phyloP scores from a whole-genome alignment of 1,140 invertebrate genomes.

The Atopsyche davidsoni region DNA sequence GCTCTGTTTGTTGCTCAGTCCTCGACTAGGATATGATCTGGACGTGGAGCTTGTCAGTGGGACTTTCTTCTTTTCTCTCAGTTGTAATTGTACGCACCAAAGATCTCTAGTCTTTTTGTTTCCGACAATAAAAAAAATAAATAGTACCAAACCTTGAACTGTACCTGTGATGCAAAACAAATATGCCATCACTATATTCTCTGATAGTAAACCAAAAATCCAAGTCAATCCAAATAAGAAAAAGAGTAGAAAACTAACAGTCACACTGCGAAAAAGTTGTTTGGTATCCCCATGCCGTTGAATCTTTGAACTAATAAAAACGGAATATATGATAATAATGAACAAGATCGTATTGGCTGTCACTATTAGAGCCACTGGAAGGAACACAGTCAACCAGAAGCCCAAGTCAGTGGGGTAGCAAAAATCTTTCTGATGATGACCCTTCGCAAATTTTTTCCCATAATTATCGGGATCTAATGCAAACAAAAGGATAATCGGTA shows the following conservation, averaged over 20 bases:
- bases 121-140: constrained; percentile 48
- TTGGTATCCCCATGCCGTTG: constrained; percentile 44
- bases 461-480: constrained; percentile 39
- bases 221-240: constrained; percentile 49
- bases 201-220: constrained; percentile 45
- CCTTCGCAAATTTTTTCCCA: constrained; percentile 36
- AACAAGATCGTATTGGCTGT: constrained; percentile 46
- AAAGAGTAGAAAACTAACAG: constrained; percentile 45
- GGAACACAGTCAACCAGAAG: constrained; percentile 44
- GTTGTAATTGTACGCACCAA: constrained; percentile 45
- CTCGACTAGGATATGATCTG: constrained; percentile 35
- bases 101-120: constrained; percentile 48
- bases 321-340: constrained; percentile 44
- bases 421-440: constrained; percentile 35
- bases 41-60: constrained; percentile 44
- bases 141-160: constrained; percentile 48
- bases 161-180: constrained; percentile 47
- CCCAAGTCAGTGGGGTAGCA: constrained; percentile 43
- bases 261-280: constrained; percentile 41
- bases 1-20: constrained; percentile 25
- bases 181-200: constrained; percentile 41
- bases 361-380: constrained; percentile 43
- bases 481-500: constrained; percentile 40
- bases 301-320: constrained; percentile 43
- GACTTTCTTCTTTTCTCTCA: constrained; percentile 42